Base-by-base conservation (phyloP, 2,888 invertebrate genomes). In the Apoda limacodes region DNA sequence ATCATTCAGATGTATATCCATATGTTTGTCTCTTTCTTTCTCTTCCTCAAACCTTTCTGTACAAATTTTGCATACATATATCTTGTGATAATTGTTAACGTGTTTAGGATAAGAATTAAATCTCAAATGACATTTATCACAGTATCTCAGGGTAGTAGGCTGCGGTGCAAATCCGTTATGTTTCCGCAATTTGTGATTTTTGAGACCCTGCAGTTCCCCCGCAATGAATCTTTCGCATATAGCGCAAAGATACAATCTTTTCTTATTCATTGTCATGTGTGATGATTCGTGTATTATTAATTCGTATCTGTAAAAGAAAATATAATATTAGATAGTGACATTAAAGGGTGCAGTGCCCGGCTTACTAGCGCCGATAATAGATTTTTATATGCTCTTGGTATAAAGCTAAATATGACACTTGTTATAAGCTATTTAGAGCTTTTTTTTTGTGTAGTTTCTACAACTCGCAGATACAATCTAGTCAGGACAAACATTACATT, bases 141-240 rank as follows among this genome's bases (percentile, higher is more conserved):
- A 50, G 2, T 5, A 15, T 5, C 10, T 7, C 15, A 11, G 21
- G 21, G 11, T 15, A n/a, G 20, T 28, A 9, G 1, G 9, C 17
- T n/a, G 4, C 4, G 3, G 6, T 6, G 4, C 4, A 7, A 9
- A 12, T 10, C 13, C 3, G 11, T 12, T 22, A 14, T 39, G 40
- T 20, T n/a, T 25, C 9, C n/a, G 30, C 10, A 13, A 32, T 3
- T 27, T 34, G 14, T 56, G 50, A 1, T 25, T 9, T 0, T 34
- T n/a, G 1, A 50, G 17, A 1, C 35, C 35, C 1, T 22, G 25
- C 4, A 15, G 27, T 5, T 40, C 40, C 1, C 48, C 54, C 0
- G 42, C 10, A 0, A 64, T 37, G 29, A 50, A 62, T 5, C 46
- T 34, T 5, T 62, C 58, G 28, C 64, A 64, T 2, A 44, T 24